Conservation (phyloP, 37 sponge, comb jelly and placozoan species). For the Tethya wilhelma region DNA sequence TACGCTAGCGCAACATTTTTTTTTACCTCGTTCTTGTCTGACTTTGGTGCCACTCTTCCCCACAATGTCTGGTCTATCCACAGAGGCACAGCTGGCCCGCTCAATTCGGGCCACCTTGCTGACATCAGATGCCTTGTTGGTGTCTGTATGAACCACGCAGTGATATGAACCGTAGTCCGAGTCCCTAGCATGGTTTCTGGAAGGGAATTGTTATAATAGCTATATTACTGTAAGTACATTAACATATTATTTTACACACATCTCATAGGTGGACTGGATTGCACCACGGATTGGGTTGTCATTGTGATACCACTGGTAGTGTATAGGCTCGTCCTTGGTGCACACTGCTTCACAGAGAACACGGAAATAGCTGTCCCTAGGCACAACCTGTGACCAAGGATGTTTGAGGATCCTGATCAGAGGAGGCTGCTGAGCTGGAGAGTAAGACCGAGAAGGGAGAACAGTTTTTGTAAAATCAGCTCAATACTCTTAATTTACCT, state of each 20-base stretch:
- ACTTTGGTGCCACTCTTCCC: background rate
- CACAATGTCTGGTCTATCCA: background rate
- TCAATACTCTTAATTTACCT: too few relatives aligned
- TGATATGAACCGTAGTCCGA: conserved; percentile 25
- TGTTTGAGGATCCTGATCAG: background rate
- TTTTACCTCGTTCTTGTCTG: background rate
- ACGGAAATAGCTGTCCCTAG: background rate
- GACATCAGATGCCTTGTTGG: background rate
- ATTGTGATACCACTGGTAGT: conserved; percentile 41
- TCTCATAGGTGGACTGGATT: background rate
- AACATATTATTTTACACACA: background rate
- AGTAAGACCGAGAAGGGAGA: background rate
- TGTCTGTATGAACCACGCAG: conserved; percentile 19
- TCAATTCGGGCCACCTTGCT: conserved; percentile 8
- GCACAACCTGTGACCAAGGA: conserved; percentile 23
- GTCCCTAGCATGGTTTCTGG: conserved; percentile 3
- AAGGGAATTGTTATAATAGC: background rate
- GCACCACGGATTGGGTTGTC: conserved; percentile 6
- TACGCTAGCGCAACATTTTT: background rate
- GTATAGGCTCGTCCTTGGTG: conserved; percentile 8
- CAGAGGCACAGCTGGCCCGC: background rate
- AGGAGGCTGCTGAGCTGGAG: background rate
- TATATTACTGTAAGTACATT: background rate
- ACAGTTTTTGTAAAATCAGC: too few relatives aligned
- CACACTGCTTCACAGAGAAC: conserved; percentile 25